Evolutionary conservation across 53 echinoderm and acorn worm genomes (phyloP).

Genomic region (Antedon mediterranea): DNA sequence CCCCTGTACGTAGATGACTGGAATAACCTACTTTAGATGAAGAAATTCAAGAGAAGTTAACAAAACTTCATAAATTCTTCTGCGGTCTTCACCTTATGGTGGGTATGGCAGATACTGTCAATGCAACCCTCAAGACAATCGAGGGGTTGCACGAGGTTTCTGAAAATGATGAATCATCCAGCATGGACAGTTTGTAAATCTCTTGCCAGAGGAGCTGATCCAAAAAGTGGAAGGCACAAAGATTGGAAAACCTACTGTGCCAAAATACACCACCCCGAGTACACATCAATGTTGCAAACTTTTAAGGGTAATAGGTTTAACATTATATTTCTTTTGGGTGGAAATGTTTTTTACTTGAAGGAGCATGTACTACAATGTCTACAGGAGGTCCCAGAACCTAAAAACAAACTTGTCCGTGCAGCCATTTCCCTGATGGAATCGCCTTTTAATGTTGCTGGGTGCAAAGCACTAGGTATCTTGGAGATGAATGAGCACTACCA

Average conservation of each 20-base stretch:
- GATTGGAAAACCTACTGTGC: slow-evolving; percentile 10
- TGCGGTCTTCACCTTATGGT: slow-evolving; percentile 21
- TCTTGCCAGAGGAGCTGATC: slow-evolving; percentile 15
- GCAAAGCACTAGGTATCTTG: too few species aligned
- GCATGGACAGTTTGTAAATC: slow-evolving; percentile 12
- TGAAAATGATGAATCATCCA: slow-evolving; percentile 1
- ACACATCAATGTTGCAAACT: slow-evolving; percentile 1
- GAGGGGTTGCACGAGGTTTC: slow-evolving; percentile 4
- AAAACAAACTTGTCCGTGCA: too few species aligned
- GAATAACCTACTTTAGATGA: background rate
- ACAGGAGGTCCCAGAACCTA: too few species aligned
- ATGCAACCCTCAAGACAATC: slow-evolving; percentile 13
- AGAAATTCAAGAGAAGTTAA: slow-evolving; percentile 4
- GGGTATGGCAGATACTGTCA: slow-evolving; percentile 18
- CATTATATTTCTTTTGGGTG: slow-evolving; percentile 4
- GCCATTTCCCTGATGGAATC: background rate
- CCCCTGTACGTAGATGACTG: slow-evolving; percentile 7
- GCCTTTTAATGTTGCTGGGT: too few species aligned
- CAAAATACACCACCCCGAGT: slow-evolving; percentile 5
- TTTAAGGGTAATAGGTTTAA: slow-evolving; percentile 9
- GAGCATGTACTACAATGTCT: background rate
- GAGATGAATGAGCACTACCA: too few species aligned
- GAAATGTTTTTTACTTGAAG: background rate
- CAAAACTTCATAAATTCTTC: slow-evolving; percentile 8
- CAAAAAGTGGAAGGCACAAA: slow-evolving; percentile 12